phyloP scores from a whole-genome alignment of 2,797 vertebrate genomes.

The Manis javanica region DNA sequence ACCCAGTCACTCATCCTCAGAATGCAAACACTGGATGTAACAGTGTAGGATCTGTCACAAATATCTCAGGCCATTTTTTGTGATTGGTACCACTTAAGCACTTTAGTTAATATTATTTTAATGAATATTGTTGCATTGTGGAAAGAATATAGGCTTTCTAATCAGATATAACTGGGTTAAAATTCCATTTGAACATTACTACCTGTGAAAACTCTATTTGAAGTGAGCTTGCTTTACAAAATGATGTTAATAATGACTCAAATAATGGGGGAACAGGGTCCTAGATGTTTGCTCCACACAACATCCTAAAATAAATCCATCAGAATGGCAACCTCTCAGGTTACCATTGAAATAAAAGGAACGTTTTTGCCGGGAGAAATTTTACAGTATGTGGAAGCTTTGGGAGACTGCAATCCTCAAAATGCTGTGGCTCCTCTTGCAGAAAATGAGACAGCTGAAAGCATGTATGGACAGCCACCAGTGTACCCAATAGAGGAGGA shows the following conservation, averaged over 20 bases:
- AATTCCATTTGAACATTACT: neutral
- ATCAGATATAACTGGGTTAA: neutral
- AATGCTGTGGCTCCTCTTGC: slow-evolving; percentile 90
- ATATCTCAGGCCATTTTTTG: neutral
- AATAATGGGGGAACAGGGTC: neutral
- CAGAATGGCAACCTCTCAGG: too few species aligned
- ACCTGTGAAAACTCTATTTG: neutral
- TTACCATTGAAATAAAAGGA: too few species aligned
- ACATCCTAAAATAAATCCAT: too few species aligned
- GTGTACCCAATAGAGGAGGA: too few species aligned
- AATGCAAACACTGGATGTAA: neutral
- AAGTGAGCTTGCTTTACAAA: neutral
- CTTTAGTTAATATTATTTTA: neutral
- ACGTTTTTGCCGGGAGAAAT: slow-evolving; percentile 90
- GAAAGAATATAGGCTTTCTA: neutral
- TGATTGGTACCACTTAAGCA: neutral
- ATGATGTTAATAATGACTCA: neutral
- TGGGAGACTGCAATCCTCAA: slow-evolving; percentile 94
- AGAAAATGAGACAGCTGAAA: slow-evolving; percentile 78
- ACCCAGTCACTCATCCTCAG: neutral
- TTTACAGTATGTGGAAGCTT: slow-evolving; percentile 93
- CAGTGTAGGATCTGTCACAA: neutral
- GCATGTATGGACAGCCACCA: too few species aligned
- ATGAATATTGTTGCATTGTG: neutral
- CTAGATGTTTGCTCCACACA: too few species aligned